Conservation (phyloP, 2,113 vertebrate species). For the Edolisoma coerulescens region DNA sequence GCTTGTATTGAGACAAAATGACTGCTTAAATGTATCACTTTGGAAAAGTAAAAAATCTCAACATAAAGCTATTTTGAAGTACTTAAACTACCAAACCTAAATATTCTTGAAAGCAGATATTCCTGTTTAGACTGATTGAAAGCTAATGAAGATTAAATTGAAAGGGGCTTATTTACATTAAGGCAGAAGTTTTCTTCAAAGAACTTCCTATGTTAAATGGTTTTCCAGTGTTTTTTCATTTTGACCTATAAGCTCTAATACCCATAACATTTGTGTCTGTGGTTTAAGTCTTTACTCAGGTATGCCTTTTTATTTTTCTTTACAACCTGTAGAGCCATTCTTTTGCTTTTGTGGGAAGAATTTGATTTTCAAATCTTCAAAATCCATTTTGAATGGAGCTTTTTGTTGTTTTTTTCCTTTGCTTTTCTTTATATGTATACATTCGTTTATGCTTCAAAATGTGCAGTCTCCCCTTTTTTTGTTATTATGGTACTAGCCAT, state of each 20-base stretch:
- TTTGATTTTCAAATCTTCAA: not conserved
- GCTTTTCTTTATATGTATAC: not conserved
- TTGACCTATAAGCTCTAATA: not conserved
- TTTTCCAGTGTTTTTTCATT: not conserved
- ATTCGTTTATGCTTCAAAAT: not conserved
- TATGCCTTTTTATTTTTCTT: not conserved
- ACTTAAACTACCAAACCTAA: not conserved
- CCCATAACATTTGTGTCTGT: not conserved
- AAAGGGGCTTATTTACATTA: not conserved
- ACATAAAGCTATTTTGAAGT: not conserved
- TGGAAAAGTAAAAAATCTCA: not conserved
- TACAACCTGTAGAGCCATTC: slow-evolving; percentile 23
- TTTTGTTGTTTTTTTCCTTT: not conserved
- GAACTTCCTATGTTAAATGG: not conserved
- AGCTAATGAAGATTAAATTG: not conserved
- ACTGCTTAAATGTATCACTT: not conserved
- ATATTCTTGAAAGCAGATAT: not conserved
- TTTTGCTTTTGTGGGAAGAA: not conserved
- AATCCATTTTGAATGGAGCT: not conserved
- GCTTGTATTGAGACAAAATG: not conserved
- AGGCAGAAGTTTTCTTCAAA: not conserved
- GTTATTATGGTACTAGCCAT: not conserved
- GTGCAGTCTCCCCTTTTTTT: not conserved
- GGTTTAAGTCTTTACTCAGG: not conserved
- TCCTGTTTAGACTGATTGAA: not conserved